Evolutionary conservation across 2,888 invertebrate genomes (phyloP).

Genomic region (Papilio elwesi): DNA sequence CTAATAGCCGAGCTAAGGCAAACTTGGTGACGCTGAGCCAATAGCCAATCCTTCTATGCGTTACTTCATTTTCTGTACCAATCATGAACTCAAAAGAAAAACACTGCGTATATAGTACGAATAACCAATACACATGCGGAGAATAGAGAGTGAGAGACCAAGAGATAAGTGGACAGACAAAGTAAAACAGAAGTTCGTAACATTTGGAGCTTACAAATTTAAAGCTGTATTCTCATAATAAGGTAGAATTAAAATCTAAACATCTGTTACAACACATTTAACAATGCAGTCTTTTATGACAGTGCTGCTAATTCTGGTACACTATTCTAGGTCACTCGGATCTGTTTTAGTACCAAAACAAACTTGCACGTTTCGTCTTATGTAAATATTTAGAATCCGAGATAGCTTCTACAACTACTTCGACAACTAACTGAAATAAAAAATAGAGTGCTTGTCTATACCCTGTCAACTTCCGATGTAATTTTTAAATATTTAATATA

Average conservation of each 20-base stretch:
- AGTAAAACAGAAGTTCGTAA: too few relatives aligned
- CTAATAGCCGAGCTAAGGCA: too few relatives aligned
- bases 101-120: too few relatives aligned
- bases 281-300: slow-evolving; percentile 8
- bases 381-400: slow-evolving; percentile 31
- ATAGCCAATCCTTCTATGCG: too few relatives aligned
- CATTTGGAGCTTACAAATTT: background rate
- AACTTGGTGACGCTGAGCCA: too few relatives aligned
- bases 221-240: background rate
- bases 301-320: slow-evolving; percentile 14
- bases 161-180: too few relatives aligned
- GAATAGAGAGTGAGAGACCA: too few relatives aligned
- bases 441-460: background rate
- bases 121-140: too few relatives aligned
- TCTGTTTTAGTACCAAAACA: slow-evolving; percentile 27
- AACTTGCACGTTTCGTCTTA: slow-evolving; percentile 9
- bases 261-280: background rate
- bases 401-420: slow-evolving; percentile 11
- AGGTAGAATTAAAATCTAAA: background rate
- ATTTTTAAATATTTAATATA: too few relatives aligned
- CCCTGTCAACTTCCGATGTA: background rate
- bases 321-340: slow-evolving; percentile 29
- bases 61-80: too few relatives aligned
- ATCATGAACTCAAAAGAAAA: too few relatives aligned
- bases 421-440: slow-evolving; percentile 18